Evolutionary conservation across 2,888 invertebrate genomes (phyloP), one percentile per base, ranked within the genome.

Genomic region (Eupeodes latifasciatus): DNA sequence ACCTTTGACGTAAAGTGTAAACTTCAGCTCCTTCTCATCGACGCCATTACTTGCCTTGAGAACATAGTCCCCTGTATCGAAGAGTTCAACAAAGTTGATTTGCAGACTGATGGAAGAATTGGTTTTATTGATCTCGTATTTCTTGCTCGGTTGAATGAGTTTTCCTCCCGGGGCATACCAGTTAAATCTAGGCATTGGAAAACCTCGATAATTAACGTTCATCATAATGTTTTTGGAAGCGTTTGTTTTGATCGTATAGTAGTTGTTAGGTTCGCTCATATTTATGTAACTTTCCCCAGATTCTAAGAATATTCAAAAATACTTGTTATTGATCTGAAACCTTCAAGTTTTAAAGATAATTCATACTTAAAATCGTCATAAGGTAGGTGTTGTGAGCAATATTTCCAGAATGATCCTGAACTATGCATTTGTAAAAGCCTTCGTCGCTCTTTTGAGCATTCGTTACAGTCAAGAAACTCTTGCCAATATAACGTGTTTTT

Each of bases 41-140:
- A 93, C 90, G 5, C 92, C 92, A 90, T 95, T 96, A 6, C 91
- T 91, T 0, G 95, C 96, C 55, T 93, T 92, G 5, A 96, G 92
- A 0, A 93, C 92, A 91, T 96, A 96, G 16, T 91, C 91, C n/a
- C 96, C 96, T 84, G 94, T 94, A 91, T 96, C 95, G 5, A 91
- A 89, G 5, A 96, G 91, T 34, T 92, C 92, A 0, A 95, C 92
- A 64, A 94, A 92, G 11, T 92, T 93, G 40, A 96, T 95, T 83
- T 93, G 93, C 19, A 96, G 91, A 12, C 93, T 90, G 0, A 93
- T 92, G 5, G 92, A 91, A 0, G 89, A 90, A 59, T 92, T 90
- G 49, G 91, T 91, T 76, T 57, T 90, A 12, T 77, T 90, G 16
- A 91, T 91, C 27, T 91, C 91, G 90, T 91, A 92, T 90, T 92